phyloP scores from a whole-genome alignment of 2,888 invertebrate genomes.

The Lithodes maja region DNA sequence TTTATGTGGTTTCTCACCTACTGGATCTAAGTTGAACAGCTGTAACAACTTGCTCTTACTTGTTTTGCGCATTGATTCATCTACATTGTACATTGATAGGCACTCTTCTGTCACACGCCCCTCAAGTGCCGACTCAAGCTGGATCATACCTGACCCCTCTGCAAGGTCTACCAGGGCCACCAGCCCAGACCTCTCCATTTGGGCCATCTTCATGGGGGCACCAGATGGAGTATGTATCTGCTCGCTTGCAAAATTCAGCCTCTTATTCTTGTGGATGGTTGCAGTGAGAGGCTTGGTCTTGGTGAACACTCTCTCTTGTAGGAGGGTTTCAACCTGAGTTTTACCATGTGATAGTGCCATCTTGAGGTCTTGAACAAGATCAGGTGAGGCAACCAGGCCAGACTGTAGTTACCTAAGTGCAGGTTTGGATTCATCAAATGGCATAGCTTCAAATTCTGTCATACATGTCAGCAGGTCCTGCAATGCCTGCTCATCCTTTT shows the following conservation, averaged over 20 bases:
- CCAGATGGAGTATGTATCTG: not conserved
- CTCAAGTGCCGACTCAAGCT: slow-evolving; percentile 10
- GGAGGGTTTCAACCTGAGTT: not conserved
- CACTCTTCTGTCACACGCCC: slow-evolving; percentile 6
- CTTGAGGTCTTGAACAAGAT: too few relatives aligned
- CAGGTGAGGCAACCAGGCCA: too few relatives aligned
- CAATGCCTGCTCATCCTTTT: too few relatives aligned
- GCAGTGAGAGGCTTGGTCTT: slow-evolving; percentile 14
- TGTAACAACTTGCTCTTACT: slow-evolving; percentile 6
- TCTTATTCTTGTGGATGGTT: slow-evolving; percentile 15
- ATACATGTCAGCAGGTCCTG: too few relatives aligned
- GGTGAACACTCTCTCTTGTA: not conserved
- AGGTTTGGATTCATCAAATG: too few relatives aligned
- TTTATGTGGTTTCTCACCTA: too few relatives aligned
- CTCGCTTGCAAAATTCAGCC: not conserved
- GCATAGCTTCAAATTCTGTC: too few relatives aligned
- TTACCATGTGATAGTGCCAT: not conserved
- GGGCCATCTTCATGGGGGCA: not conserved
- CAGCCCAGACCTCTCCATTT: slow-evolving; percentile 24
- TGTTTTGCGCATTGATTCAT: not conserved
- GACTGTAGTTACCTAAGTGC: too few relatives aligned
- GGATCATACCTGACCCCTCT: slow-evolving; percentile 7
- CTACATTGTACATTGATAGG: slow-evolving; percentile 18
- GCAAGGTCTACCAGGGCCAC: slow-evolving; percentile 22
- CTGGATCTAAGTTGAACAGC: not conserved